Evolutionary conservation across 2,888 invertebrate genomes (phyloP).

Genomic region (Troglohyphantes excavatus): DNA sequence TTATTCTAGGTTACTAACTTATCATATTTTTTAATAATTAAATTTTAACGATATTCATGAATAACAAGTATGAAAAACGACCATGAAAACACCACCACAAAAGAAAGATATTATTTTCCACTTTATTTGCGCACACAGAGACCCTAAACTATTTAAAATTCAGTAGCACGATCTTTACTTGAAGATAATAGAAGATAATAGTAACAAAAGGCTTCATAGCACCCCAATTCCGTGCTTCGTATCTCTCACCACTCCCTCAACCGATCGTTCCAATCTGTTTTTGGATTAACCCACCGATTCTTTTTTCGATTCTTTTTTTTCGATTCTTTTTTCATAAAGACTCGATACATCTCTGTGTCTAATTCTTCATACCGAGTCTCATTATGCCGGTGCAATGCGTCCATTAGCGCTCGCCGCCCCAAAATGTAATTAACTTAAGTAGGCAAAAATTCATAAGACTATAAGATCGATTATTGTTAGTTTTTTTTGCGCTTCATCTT

Average conservation of each 20-base stretch:
- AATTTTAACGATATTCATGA: too few relatives aligned
- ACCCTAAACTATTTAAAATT: neutral
- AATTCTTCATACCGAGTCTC: slow-evolving; percentile 64
- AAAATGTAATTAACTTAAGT: slow-evolving; percentile 78
- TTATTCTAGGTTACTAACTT: too few relatives aligned
- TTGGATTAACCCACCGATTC: slow-evolving; percentile 36
- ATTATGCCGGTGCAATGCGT: slow-evolving; percentile 72
- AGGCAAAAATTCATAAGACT: slow-evolving; percentile 77
- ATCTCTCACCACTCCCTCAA: neutral
- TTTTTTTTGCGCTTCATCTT: slow-evolving; percentile 31
- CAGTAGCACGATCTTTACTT: neutral
- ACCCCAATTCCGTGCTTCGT: neutral
- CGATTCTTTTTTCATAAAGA: neutral
- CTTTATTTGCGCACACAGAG: too few relatives aligned
- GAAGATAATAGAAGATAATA: neutral
- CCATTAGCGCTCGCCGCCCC: slow-evolving; percentile 71
- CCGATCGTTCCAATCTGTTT: slow-evolving; percentile 61
- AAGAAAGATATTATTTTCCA: too few relatives aligned
- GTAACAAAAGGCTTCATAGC: neutral
- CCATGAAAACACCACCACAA: too few relatives aligned
- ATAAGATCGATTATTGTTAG: slow-evolving; percentile 72
- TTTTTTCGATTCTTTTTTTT: too few relatives aligned
- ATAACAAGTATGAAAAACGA: too few relatives aligned
- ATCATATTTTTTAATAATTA: too few relatives aligned
- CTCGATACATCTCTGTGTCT: slow-evolving; percentile 52